phyloP scores from a whole-genome alignment of 2,797 vertebrate genomes.

The Yasuhikotakia modesta region DNA sequence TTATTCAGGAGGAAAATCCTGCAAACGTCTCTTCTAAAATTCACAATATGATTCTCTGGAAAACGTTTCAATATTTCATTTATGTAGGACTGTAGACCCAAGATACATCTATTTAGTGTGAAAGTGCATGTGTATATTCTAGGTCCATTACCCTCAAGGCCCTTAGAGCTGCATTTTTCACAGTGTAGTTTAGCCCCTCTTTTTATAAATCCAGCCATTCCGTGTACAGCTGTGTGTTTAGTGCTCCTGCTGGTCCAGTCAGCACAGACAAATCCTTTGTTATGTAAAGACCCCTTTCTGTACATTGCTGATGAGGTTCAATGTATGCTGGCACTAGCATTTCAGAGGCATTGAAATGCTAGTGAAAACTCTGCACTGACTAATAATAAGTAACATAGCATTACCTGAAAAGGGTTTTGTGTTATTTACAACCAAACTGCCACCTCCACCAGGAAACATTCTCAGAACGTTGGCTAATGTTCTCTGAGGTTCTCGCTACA shows the following conservation, averaged over 20 bases:
- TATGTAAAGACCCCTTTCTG: constrained; percentile 38
- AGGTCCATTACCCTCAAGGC: neutral
- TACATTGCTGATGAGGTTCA: constrained; percentile 41
- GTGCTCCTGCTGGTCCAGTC: constrained; percentile 18
- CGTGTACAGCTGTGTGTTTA: constrained; percentile 2
- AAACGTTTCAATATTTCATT: neutral
- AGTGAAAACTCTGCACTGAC: neutral
- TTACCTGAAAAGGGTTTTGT: neutral
- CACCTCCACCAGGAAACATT: no score
- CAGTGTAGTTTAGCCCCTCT: constrained; percentile 7
- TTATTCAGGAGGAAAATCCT: neutral
- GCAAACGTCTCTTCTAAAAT: neutral
- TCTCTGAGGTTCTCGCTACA: no score
- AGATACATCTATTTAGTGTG: neutral
- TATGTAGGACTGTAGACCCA: no score
- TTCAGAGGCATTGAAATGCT: constrained; percentile 24
- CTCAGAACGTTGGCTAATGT: no score
- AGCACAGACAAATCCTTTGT: constrained; percentile 46
- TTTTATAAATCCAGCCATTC: neutral
- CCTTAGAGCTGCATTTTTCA: neutral
- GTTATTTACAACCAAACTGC: neutral
- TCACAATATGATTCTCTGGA: neutral
- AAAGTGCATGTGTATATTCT: neutral
- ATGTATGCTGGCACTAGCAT: constrained; percentile 51
- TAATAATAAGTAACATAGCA: neutral